A percentile compares a stretch with the other conserved stretches of the same genome.
Evolutionary conservation across 2,888 invertebrate species (phyloP).

Genomic region (Carcina quercana): DNA sequence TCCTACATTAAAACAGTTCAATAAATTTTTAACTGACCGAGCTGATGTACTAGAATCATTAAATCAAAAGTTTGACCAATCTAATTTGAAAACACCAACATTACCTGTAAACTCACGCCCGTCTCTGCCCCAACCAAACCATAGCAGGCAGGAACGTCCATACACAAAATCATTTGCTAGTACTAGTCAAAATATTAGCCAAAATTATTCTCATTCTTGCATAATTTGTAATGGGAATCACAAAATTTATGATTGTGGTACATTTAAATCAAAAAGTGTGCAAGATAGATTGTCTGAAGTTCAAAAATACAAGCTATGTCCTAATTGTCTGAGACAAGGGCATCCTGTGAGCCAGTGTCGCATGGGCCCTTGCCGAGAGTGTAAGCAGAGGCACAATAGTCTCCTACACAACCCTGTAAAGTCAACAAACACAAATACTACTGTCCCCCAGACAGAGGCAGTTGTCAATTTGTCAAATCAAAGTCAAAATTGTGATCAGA

Average conservation of each 20-base stretch:
- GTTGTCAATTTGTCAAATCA: constrained; percentile 1
- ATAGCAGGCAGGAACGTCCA: constrained; percentile 11
- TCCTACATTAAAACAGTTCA: constrained; percentile 18
- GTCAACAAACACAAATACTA: neutral
- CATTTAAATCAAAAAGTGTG: constrained; percentile 16
- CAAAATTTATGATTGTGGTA: constrained; percentile 20
- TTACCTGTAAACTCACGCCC: neutral
- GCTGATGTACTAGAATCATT: constrained; percentile 20
- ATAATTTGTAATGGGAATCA: constrained; percentile 18
- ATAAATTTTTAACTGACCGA: constrained; percentile 19
- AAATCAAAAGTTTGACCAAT: constrained; percentile 7
- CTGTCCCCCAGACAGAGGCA: neutral
- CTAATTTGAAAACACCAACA: neutral
- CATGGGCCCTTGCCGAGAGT: constrained; percentile 20
- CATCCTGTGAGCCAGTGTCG: constrained; percentile 17
- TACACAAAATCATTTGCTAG: constrained; percentile 11
- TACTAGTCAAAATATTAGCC: constrained; percentile 1
- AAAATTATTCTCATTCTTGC: constrained; percentile 9
- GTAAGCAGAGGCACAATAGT: constrained; percentile 18
- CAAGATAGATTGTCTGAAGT: constrained; percentile 11
- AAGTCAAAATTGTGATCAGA: constrained; percentile 1
- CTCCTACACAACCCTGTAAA: constrained; percentile 16
- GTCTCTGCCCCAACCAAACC: neutral
- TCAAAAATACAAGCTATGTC: constrained; percentile 15
- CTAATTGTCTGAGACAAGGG: constrained; percentile 18